Conservation (phyloP, 1,140 invertebrate species). For the Bombus confusus region DNA sequence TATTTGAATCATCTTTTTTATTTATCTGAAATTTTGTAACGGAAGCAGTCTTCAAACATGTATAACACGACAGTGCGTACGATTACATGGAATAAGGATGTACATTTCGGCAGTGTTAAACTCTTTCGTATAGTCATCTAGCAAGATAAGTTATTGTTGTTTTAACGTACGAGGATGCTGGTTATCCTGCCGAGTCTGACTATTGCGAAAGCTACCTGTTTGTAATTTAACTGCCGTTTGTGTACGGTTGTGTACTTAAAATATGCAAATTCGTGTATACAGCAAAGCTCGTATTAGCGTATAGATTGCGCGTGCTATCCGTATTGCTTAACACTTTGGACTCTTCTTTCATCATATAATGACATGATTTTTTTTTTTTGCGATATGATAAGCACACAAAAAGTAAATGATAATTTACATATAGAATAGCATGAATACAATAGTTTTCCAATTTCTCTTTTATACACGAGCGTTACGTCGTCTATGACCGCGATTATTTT, state of each 20-base stretch:
- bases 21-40: conserved; percentile 80
- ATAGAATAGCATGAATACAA: conserved; percentile 67
- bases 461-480: conserved; percentile 53
- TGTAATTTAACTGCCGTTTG: conserved; percentile 40
- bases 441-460: conserved; percentile 51
- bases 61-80: conserved; percentile 76
- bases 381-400: conserved; percentile 75
- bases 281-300: conserved; percentile 74
- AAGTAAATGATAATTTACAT: conserved; percentile 74
- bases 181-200: conserved; percentile 51
- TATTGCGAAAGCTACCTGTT: neutral
- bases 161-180: conserved; percentile 72
- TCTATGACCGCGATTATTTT: conserved; percentile 34
- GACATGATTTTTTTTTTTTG: conserved; percentile 69
- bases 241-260: conserved; percentile 55
- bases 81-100: conserved; percentile 73
- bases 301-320: conserved; percentile 66
- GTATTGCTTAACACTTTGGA: conserved; percentile 48
- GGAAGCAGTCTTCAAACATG: conserved; percentile 82
- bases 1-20: conserved; percentile 70
- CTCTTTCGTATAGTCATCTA: neutral
- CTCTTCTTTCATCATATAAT: conserved; percentile 35
- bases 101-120: conserved; percentile 48
- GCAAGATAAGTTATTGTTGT: conserved; percentile 8
- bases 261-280: conserved; percentile 69